Conservation (phyloP, 2,888 invertebrate genomes). For the Idaea straminata region DNA sequence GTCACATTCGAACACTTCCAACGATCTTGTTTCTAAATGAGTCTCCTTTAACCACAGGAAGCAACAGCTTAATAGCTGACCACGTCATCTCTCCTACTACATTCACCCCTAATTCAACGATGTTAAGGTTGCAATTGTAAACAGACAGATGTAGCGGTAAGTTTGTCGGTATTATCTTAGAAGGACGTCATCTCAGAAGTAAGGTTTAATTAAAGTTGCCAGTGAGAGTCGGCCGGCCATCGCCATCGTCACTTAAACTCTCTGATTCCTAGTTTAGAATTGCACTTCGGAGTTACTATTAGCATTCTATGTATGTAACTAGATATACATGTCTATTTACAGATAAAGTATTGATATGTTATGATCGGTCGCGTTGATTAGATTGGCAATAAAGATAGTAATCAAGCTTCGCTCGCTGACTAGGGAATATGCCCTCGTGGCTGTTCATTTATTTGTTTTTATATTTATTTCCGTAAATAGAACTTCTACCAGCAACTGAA, state of each 20-base stretch:
- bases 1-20: conserved; percentile 35
- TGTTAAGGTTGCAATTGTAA: conserved; percentile 31
- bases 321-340: conserved; percentile 20
- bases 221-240: conserved; percentile 42
- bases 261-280: conserved; percentile 55
- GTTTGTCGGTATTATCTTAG: conserved; percentile 49
- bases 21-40: conserved; percentile 50
- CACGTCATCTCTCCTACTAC: conserved; percentile 17
- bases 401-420: neutral
- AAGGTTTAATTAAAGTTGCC: conserved; percentile 73
- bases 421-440: neutral
- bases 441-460: neutral
- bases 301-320: conserved; percentile 48
- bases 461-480: no score
- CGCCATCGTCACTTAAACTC: conserved; percentile 46
- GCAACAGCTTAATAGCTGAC: conserved; percentile 58
- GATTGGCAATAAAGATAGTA: neutral
- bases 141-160: neutral
- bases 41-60: conserved; percentile 46
- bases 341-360: conserved; percentile 15
- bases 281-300: conserved; percentile 56
- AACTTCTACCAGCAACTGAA: no score
- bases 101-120: conserved; percentile 24
- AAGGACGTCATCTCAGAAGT: conserved; percentile 68
- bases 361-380: neutral